Evolutionary conservation across 2,113 vertebrate genomes (phyloP).

Genomic region (Solea solea): DNA sequence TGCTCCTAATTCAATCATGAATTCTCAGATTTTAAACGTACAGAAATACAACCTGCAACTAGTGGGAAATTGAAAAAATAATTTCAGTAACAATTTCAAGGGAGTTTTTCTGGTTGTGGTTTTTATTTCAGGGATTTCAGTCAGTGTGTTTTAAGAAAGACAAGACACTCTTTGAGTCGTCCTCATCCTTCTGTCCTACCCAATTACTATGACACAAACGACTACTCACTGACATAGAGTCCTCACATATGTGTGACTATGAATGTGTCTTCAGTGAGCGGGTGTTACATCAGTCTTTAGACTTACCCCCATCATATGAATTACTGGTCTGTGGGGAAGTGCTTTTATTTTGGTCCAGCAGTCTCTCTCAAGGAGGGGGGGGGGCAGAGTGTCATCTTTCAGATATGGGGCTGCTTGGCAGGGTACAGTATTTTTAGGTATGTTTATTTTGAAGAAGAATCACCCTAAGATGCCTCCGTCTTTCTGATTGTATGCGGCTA

Average conservation of each 20-base stretch:
- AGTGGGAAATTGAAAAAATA: no score
- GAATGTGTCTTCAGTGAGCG: constrained; percentile 57
- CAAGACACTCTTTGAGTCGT: constrained; percentile 7
- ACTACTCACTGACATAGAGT: constrained; percentile 13
- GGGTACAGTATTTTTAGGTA: constrained; percentile 64
- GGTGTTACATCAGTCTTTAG: constrained; percentile 56
- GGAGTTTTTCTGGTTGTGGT: no score
- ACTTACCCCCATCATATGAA: constrained; percentile 70
- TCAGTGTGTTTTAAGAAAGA: constrained; percentile 11
- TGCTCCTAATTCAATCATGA: no score
- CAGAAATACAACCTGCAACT: no score
- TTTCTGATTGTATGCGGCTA: constrained; percentile 27
- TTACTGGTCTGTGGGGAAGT: constrained; percentile 70
- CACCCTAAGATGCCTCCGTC: constrained; percentile 46
- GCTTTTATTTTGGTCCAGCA: constrained; percentile 79
- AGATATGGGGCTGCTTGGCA: constrained; percentile 51
- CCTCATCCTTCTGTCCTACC: constrained; percentile 16
- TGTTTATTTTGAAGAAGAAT: constrained; percentile 65
- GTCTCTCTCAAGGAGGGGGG: constrained; percentile 44
- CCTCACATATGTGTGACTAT: constrained; percentile 29
- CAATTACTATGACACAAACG: constrained; percentile 39
- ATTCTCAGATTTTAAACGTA: no score
- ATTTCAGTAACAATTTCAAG: no score
- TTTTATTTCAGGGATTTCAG: background rate
- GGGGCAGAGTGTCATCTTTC: constrained; percentile 72